Base-by-base conservation (phyloP, 2,888 invertebrate species). In the Epinotia brunnichana region DNA sequence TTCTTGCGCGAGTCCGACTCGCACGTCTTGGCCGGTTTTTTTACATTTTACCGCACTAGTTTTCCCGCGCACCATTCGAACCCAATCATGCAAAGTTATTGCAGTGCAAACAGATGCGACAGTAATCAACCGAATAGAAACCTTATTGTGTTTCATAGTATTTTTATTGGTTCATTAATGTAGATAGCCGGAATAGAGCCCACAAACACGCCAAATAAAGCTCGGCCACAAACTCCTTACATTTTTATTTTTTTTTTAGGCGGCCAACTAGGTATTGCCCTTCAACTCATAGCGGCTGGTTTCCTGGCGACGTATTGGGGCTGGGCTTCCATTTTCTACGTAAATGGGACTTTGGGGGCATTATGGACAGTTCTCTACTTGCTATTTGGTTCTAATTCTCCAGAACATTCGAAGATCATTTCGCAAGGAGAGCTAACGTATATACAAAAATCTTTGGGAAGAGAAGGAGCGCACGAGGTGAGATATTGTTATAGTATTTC, bases 201-300 rank as follows among this genome's bases (percentile, higher is more conserved):
- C 3, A 41, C 41, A 13, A 41, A 41, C 13, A 3, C 13, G 2
- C 21, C 21, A 24, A 24, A 24, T n/a, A 13, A 41, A 0, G 3
- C 3, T 13, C 41, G 41, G 11, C 13, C 3, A 13, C 13, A 13
- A 0, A 41, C 3, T 3, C 1, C n/a, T 48, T n/a, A 48, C 15
- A 1, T 48, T 48, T 7, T 15, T n/a, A 13, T n/a, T 48, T 51
- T 29, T 19, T 24, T 54, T 69, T 70, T 88, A 90, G 97, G 97
- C 62, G 95, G 95, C 11, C 96, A 96, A 83, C 94, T 97, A 13
- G 98, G 98, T 9, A 97, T 97, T 11, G 96, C 97, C 0, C 83
- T 97, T 0, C 95, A 97, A 79, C 86, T 97, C 81, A 94, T 96
- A 15, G 88, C 95, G 24, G 95, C 96, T n/a, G 97, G 97, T 0